phyloP scores from a whole-genome alignment of 2,888 invertebrate genomes.

The Isotomurus palustris region DNA sequence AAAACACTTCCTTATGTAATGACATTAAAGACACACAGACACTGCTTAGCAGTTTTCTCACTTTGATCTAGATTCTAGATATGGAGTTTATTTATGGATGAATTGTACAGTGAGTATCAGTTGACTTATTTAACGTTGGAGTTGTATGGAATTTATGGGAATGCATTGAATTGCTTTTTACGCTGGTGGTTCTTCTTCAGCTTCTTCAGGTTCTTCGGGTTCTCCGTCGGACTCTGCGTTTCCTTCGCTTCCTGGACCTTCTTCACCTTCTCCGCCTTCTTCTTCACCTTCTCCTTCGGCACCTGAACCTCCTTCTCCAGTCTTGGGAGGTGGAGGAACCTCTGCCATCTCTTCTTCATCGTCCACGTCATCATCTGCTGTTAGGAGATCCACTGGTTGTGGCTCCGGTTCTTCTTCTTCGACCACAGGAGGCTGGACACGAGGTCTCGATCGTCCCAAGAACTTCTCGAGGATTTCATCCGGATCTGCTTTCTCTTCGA shows the following conservation, averaged over 20 bases:
- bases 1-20: too few relatives aligned
- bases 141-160: too few relatives aligned
- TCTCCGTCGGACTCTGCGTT: too few relatives aligned
- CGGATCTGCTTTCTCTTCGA: slow-evolving; percentile 23
- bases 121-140: too few relatives aligned
- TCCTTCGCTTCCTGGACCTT: neutral
- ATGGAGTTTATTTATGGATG: too few relatives aligned
- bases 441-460: slow-evolving; percentile 22
- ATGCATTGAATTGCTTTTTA: too few relatives aligned
- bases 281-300: slow-evolving; percentile 4
- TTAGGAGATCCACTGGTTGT: neutral
- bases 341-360: neutral
- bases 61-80: too few relatives aligned
- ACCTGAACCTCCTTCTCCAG: neutral
- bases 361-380: neutral
- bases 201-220: too few relatives aligned
- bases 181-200: too few relatives aligned
- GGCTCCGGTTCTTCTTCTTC: slow-evolving; percentile 3
- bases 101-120: too few relatives aligned
- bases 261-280: neutral
- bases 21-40: too few relatives aligned
- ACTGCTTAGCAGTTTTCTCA: too few relatives aligned
- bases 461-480: slow-evolving; percentile 37
- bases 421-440: slow-evolving; percentile 7
- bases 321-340: neutral